Evolutionary conservation across 2,888 invertebrate species (phyloP), one percentile per base, ranked within the genome.

Genomic region (Clanis bilineata): DNA sequence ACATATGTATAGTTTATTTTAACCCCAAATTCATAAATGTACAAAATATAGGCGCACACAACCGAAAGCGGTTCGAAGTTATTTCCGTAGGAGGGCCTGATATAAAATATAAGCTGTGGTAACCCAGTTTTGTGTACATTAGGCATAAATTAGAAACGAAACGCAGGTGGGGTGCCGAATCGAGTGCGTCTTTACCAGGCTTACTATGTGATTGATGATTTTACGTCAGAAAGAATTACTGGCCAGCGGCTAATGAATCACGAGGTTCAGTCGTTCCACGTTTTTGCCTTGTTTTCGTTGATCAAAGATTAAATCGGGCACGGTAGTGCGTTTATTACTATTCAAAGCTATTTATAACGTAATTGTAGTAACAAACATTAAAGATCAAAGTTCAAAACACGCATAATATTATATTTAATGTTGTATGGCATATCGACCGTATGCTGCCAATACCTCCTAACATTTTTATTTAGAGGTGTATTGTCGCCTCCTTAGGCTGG

Each of bases 151-250:
- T 72, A 67, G 62, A 63, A 61, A 67, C 60, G 61, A 62, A 67
- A 69, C 68, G 72, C 72, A 70, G 70, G 73, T 73, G 72, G 47
- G 62, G 63, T 58, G 61, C 64, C 63, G 65, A 70, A 66, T 67
- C 64, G 63, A 68, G 62, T 66, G 59, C 62, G 59, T 55, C 56
- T 61, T 56, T 59, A 61, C 59, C 63, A 61, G 63, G 68, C 66
- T 69, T 66, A 67, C 47, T 62, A 56, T 67, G 73, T 80, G 81
- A 80, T 80, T 78, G 74, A 81, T 77, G 79, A 67, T 64, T 66
- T 67, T 58, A 65, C 69, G 71, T 71, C 74, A 64, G 69, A 76
- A 77, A 79, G 72, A 76, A 76, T 74, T 74, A 78, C 71, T 68
- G 70, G 64, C 64, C 72, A 64, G 70, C 69, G 72, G 65, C 61